Evolutionary conservation across 2,797 vertebrate species (phyloP), one percentile per base, ranked within the genome.

Genomic region (Bucorvus abyssinicus): DNA sequence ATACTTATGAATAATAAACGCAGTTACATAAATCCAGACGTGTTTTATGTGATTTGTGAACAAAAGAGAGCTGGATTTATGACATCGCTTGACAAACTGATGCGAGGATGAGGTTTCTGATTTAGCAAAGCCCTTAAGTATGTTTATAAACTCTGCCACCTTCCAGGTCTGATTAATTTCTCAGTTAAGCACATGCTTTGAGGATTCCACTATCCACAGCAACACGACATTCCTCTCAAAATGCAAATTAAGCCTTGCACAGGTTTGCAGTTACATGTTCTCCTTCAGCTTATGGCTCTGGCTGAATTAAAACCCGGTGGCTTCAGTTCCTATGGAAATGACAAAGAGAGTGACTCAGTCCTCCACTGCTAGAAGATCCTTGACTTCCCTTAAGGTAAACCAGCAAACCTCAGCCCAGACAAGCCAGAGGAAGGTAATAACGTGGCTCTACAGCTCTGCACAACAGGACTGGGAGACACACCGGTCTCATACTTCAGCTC

Each of bases 301-400:
- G 32, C 29, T 88, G 52, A 96, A 74, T 61, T 60, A 84, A 83
- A 93, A 94, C 29, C 14, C 61, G 14, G 20, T 18, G 21, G 56
- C 47, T 87, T 95, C 69, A 56, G 53, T 87, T 96, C 70, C 53
- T 81, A 7, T 82, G 52, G 80, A 95, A 95, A 89, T 76, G 94
- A 81, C 42, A 57, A 12, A 34, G 49, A 56, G 44, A 56, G 14
- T 55, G 80, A 87, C 34, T 56, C 70, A 47, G 63, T 82, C n/a
- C 78, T 63, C 91, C 53, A 13, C 70, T 70, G 59, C 52, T 69
- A 76, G 75, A 69, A 75, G 40, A 77, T 40, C 67, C 71, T 59
- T 64, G 56, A 70, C 57, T 93, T 87, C 91, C 73, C 69, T 81
- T 55, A 67, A 93, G n/a, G 38, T 80, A 87, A 94, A 71, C 45